Base-by-base conservation (phyloP, 2,113 vertebrate species). In the Thunnus thynnus region DNA sequence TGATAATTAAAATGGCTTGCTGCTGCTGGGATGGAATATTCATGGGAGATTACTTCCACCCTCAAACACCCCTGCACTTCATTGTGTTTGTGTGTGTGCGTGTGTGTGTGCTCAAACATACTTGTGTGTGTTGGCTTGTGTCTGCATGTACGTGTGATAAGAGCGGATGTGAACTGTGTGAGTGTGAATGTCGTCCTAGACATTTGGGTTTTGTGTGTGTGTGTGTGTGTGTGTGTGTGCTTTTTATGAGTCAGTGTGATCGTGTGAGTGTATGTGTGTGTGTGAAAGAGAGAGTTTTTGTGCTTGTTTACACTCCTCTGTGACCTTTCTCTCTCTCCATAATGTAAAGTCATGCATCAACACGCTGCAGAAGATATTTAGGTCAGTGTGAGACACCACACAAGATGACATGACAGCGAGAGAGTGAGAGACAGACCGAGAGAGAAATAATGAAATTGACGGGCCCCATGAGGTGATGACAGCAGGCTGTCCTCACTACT, bases 1-100 rank as follows among this genome's bases (percentile, higher is more conserved):
- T 85, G 90, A 86, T 94, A 89, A 94, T 94, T 93, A 94, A 93
- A 93, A 86, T 58, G 78, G 60, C 88, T 82, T 22, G 56, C 87
- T 84, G 80, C 87, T 83, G 88, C 83, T 78, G 89, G 70, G 85
- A 89, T 87, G 83, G 89, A 93, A 91, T 87, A 92, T 91, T 93
- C 84, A 87, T 84, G 76, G 84, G 86, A 88, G 84, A 91, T 90
- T 86, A 91, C 83, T 74, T 89, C 85, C 79, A 78, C 57, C 64
- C 78, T 84, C 86, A 86, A 78, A 88, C 77, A 82, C 80, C 75
- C 75, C 74, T 13, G 30, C 54, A 58, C 85, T 76, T 62, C 66
- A 47, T 27, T 47, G 22, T 52, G 22, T 47, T 14, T 66, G 66
- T 46, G 60, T 57, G 72, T 65, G 68, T 47, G 72, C 56, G 68